A percentile compares a stretch with the other conserved stretches of the same genome.
phyloP scores from a whole-genome alignment of 2,888 invertebrate species.

The Folsomia manolachei region DNA sequence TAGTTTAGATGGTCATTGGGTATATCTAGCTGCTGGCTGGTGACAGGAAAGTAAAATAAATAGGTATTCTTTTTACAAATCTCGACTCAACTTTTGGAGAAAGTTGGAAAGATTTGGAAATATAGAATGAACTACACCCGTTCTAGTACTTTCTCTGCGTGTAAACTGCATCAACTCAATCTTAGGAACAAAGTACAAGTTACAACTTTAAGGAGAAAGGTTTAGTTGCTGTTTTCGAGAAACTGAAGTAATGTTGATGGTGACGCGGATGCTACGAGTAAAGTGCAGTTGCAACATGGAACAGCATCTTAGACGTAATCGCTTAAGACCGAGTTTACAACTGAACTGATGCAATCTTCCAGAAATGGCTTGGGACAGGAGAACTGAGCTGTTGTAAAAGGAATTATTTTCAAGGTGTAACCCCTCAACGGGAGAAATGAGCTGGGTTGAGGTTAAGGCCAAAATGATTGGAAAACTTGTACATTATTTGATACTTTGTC shows the following conservation, averaged over 20 bases:
- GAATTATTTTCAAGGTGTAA: background rate
- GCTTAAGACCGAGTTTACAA: background rate
- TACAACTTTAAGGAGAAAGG: no score
- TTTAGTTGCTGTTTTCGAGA: background rate
- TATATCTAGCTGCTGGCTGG: no score
- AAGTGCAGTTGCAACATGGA: background rate
- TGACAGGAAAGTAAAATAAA: background rate
- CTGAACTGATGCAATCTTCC: background rate
- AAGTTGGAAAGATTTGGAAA: background rate
- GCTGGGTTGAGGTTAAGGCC: background rate
- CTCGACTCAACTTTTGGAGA: background rate
- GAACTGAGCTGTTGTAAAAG: background rate
- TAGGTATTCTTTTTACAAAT: background rate
- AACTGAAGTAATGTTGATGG: background rate
- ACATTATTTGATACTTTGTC: background rate
- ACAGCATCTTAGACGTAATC: no score
- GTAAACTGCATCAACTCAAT: no score
- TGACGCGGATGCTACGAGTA: no score
- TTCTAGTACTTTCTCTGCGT: no score
- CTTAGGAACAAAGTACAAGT: background rate
- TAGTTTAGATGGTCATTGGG: no score
- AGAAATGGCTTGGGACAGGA: no score
- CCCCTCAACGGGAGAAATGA: no score
- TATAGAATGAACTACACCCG: no score
- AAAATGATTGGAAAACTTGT: slow-evolving; percentile 2